These are phyloP conservation scores for Oncorhynchus kisutch DNA, from an alignment of 2,113 vertebrate species.

Conservation along the genomic window DNA sequence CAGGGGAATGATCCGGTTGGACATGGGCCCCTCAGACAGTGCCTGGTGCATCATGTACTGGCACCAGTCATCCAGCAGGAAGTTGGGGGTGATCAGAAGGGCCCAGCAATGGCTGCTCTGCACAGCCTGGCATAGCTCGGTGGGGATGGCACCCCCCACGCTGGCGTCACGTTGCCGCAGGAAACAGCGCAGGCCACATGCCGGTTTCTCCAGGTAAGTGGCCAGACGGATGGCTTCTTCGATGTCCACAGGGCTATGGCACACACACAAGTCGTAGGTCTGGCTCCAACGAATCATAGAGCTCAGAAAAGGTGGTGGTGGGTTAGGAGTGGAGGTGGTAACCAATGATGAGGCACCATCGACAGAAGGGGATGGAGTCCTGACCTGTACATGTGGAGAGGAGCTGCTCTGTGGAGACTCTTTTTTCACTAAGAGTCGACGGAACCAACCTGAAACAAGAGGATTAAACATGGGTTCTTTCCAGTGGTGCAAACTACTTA, in stretches of 20 bases:
- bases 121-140: slow-evolving; percentile 79
- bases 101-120: slow-evolving; percentile 81
- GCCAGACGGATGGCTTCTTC: slow-evolving; percentile 74
- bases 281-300: slow-evolving; percentile 71
- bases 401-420: background rate
- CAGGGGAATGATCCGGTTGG: slow-evolving; percentile 81
- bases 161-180: slow-evolving; percentile 75
- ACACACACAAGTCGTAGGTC: slow-evolving; percentile 82
- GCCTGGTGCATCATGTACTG: slow-evolving; percentile 87
- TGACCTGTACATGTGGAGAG: slow-evolving; percentile 22
- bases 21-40: slow-evolving; percentile 73
- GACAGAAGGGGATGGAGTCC: background rate
- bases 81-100: slow-evolving; percentile 80
- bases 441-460: slow-evolving; percentile 56
- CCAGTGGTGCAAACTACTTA: background rate
- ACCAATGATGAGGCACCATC: background rate
- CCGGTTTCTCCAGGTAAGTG: slow-evolving; percentile 77
- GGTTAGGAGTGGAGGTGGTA: slow-evolving; percentile 2
- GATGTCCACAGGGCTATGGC: slow-evolving; percentile 78
- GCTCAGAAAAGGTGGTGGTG: slow-evolving; percentile 19
- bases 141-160: slow-evolving; percentile 70
- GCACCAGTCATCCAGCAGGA: slow-evolving; percentile 84
- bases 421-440: slow-evolving; percentile 43
- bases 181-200: slow-evolving; percentile 79
- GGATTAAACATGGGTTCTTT: background rate